Conservation (phyloP, 2,113 vertebrate species). For the Misgurnus mizolepis region DNA sequence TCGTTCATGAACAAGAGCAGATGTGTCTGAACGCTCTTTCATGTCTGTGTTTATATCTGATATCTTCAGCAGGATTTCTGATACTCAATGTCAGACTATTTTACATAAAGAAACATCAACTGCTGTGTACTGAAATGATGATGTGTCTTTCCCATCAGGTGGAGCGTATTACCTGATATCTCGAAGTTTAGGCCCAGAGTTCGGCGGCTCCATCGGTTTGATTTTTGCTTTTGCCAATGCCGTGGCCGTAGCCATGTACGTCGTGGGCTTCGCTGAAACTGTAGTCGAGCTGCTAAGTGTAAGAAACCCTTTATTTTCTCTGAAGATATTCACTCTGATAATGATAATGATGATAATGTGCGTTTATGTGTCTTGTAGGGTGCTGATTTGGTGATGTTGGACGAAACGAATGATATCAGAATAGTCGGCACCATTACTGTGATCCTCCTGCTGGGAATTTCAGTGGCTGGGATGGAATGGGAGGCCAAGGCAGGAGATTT, state of each 20-base stretch:
- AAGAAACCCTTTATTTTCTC: constrained; percentile 56
- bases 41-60: background rate
- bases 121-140: background rate
- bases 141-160: constrained; percentile 68
- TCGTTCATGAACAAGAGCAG: background rate
- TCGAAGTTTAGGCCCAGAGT: constrained; percentile 95
- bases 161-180: constrained; percentile 98
- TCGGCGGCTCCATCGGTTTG: constrained; percentile 95
- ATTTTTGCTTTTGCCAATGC: constrained; percentile 99
- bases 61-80: too few species aligned
- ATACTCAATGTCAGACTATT: too few species aligned
- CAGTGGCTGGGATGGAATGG: constrained; percentile 98
- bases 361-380: constrained; percentile 66
- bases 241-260: constrained; percentile 98
- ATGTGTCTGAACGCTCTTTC: background rate
- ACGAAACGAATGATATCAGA: constrained; percentile 87
- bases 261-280: constrained; percentile 97
- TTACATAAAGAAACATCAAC: too few species aligned
- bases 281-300: constrained; percentile 89
- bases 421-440: constrained; percentile 95
- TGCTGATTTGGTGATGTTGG: constrained; percentile 82
- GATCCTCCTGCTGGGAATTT: constrained; percentile 91
- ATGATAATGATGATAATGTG: background rate
- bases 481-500: constrained; percentile 87
- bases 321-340: background rate